A percentile compares a stretch with the other conserved stretches of the same genome.
Conservation (phyloP, 2,113 vertebrate species). For the Microcebus jonahi region DNA sequence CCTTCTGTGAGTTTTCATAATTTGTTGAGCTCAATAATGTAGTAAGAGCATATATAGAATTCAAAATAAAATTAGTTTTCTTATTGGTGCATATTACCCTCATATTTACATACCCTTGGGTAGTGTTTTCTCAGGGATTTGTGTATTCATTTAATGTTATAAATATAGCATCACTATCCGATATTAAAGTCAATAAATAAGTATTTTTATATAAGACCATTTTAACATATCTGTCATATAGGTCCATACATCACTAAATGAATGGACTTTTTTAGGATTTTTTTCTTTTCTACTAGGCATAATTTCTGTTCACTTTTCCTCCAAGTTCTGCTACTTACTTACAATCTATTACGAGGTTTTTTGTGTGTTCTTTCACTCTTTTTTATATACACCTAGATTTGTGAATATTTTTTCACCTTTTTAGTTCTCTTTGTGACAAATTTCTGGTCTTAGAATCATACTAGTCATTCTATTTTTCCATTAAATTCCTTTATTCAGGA, state of each 20-base stretch:
- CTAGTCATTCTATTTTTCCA: background rate
- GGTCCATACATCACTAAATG: background rate
- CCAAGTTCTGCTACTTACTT: background rate
- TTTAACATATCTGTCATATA: background rate
- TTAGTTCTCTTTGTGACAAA: background rate
- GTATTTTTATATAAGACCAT: background rate
- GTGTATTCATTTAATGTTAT: background rate
- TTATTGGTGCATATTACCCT: background rate
- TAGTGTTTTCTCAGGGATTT: background rate
- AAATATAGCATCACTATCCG: background rate
- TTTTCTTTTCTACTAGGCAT: background rate
- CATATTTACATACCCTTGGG: background rate
- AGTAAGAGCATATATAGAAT: background rate
- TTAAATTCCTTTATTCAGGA: background rate
- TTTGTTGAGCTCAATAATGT: slow-evolving; percentile 20
- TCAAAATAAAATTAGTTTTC: slow-evolving; percentile 15
- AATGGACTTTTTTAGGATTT: background rate
- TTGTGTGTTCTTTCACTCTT: background rate
- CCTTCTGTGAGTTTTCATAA: slow-evolving; percentile 22
- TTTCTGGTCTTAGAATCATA: background rate
- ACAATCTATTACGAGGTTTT: background rate
- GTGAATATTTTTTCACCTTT: background rate
- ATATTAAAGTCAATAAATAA: background rate
- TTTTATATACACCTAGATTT: background rate
- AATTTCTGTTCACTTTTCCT: background rate